Conservation (phyloP, 2,797 vertebrate species). For the Limosa lapponica region DNA sequence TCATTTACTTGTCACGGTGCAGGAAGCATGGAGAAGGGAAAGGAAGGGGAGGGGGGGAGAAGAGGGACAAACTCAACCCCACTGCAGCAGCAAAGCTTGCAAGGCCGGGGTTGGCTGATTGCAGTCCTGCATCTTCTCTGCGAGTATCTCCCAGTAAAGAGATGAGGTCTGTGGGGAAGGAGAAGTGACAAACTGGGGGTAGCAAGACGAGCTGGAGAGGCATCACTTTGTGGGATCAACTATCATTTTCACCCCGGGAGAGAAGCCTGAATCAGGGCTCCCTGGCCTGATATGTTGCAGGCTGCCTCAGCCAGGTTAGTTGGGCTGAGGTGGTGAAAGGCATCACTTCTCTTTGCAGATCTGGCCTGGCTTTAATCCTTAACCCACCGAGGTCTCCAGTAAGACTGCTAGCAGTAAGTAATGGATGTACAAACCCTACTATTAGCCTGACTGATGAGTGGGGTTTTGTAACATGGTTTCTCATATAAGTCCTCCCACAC, state of each 20-base stretch:
- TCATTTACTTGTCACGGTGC: constrained; percentile 71
- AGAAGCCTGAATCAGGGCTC: not conserved
- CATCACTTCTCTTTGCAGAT: not conserved
- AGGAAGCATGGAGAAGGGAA: constrained; percentile 51
- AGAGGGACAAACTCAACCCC: not conserved
- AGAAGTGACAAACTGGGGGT: not conserved
- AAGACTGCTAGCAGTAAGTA: not conserved
- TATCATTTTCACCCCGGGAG: not conserved
- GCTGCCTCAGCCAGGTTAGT: not conserved
- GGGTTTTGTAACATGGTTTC: constrained; percentile 24
- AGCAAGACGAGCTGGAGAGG: not conserved
- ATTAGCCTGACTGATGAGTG: not conserved
- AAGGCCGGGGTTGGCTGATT: not conserved
- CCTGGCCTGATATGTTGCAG: not conserved
- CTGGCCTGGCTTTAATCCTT: not conserved
- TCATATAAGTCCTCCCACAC: not conserved
- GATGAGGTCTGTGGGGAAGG: not conserved
- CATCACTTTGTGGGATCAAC: not conserved
- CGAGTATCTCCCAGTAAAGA: accelerated
- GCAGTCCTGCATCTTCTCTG: not conserved
- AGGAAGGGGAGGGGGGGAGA: not conserved
- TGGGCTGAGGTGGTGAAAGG: not conserved
- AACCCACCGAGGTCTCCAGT: not conserved
- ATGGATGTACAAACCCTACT: not conserved
- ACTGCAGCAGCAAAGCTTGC: not conserved